Evolutionary conservation across 2,888 invertebrate genomes (phyloP).

Genomic region (Luperina nickerlii): DNA sequence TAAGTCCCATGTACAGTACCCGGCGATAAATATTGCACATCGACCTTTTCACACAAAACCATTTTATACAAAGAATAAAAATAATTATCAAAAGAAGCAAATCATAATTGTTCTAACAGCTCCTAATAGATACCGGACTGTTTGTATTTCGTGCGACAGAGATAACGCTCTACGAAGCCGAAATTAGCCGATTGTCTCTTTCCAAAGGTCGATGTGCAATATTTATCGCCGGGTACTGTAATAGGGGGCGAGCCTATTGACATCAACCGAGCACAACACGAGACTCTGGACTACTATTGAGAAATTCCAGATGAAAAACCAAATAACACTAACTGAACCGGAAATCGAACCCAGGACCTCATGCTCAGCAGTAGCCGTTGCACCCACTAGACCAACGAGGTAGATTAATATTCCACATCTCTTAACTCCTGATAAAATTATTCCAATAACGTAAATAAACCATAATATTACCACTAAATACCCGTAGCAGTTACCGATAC

Average conservation of each 20-base stretch:
- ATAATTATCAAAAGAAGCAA: too few species aligned
- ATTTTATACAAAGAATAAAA: too few species aligned
- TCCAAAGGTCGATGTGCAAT: too few species aligned
- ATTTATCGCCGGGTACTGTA: not conserved
- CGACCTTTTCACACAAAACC: too few species aligned
- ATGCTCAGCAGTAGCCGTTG: too few species aligned
- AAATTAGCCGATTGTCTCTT: too few species aligned
- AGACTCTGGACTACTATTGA: not conserved
- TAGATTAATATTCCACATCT: not conserved
- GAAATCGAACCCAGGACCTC: not conserved
- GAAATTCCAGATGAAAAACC: not conserved
- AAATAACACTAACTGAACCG: not conserved
- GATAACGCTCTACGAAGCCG: too few species aligned
- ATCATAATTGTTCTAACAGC: too few species aligned
- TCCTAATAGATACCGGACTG: too few species aligned
- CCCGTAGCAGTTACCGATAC: constrained; percentile 1
- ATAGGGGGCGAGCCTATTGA: not conserved
- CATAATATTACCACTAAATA: constrained; percentile 10
- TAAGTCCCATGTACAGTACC: not conserved
- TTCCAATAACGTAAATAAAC: not conserved
- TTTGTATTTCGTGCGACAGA: too few species aligned
- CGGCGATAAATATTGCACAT: too few species aligned
- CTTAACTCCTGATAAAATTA: not conserved
- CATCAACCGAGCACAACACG: not conserved
- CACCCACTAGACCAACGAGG: not conserved